These are phyloP conservation scores for Hemibagrus guttatus DNA, from an alignment of 2,797 vertebrate genomes.

Conservation along the genomic window DNA sequence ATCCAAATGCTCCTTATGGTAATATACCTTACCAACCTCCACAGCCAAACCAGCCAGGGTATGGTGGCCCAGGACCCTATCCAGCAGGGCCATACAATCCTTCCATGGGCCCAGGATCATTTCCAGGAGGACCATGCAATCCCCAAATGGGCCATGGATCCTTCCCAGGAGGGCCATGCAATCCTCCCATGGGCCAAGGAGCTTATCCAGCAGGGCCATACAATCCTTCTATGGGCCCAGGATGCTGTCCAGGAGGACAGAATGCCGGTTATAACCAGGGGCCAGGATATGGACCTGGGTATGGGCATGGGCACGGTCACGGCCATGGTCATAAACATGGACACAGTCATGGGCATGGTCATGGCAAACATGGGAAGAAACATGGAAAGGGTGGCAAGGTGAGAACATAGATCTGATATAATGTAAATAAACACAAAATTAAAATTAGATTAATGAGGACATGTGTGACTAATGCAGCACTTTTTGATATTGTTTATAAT, in stretches of 20 bases:
- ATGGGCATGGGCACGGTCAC: not conserved
- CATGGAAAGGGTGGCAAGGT: constrained; percentile 38
- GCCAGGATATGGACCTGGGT: not conserved
- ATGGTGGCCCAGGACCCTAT: not conserved
- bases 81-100: constrained; percentile 9
- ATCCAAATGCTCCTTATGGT: constrained; percentile 29
- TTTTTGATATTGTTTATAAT: constrained; percentile 16
- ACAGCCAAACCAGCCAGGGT: constrained; percentile 23
- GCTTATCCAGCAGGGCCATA: not conserved
- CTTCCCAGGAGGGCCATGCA: not conserved
- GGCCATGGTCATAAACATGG: not conserved
- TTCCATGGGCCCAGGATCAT: not conserved
- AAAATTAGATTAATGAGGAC: not conserved
- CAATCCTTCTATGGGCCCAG: not conserved
- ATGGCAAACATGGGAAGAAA: constrained; percentile 40
- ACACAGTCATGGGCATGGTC: not conserved
- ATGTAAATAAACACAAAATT: not conserved
- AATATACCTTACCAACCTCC: not conserved
- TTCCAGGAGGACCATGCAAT: not conserved
- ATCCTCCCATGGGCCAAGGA: constrained; percentile 4
- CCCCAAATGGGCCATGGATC: not conserved
- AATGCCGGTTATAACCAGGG: not conserved
- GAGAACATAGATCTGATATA: constrained; percentile 1
- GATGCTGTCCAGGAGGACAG: not conserved
- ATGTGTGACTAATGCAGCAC: not conserved